Conservation (phyloP, 2,113 vertebrate genomes). For the Burhinus oedicnemus region DNA sequence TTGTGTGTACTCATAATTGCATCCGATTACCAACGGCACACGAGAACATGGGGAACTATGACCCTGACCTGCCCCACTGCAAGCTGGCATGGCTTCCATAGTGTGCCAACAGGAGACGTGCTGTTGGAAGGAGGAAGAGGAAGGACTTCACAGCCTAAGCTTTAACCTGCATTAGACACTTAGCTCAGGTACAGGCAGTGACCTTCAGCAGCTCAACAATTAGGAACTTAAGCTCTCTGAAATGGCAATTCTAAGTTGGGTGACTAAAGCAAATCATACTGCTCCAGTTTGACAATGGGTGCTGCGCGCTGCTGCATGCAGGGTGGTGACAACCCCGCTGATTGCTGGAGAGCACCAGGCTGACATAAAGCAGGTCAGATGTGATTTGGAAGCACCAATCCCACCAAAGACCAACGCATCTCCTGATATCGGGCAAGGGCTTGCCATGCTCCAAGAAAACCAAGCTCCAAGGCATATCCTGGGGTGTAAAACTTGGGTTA, state of each 20-base stretch:
- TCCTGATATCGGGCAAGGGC: neutral
- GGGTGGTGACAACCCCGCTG: too few species aligned
- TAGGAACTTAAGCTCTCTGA: neutral
- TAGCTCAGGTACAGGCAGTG: neutral
- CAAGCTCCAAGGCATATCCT: neutral
- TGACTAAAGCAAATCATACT: neutral
- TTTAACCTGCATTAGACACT: neutral
- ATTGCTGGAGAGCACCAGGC: neutral
- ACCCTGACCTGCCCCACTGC: neutral
- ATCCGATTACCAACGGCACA: neutral
- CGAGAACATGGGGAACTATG: accelerated
- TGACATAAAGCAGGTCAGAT: neutral
- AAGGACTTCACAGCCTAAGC: neutral
- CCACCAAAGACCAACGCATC: accelerated
- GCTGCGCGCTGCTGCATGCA: neutral
- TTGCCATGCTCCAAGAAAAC: neutral
- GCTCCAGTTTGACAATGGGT: neutral
- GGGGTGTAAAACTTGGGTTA: accelerated
- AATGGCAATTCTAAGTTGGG: accelerated
- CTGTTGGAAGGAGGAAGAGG: too few species aligned
- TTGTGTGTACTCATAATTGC: neutral
- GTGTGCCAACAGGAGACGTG: accelerated
- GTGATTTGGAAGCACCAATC: neutral
- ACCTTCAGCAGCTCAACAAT: neutral
- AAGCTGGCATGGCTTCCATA: neutral